Percentiles rank a stretch among this genome's conserved stretches.
Evolutionary conservation across 1,140 invertebrate species (phyloP).

Genomic region (Ceratitis capitata): DNA sequence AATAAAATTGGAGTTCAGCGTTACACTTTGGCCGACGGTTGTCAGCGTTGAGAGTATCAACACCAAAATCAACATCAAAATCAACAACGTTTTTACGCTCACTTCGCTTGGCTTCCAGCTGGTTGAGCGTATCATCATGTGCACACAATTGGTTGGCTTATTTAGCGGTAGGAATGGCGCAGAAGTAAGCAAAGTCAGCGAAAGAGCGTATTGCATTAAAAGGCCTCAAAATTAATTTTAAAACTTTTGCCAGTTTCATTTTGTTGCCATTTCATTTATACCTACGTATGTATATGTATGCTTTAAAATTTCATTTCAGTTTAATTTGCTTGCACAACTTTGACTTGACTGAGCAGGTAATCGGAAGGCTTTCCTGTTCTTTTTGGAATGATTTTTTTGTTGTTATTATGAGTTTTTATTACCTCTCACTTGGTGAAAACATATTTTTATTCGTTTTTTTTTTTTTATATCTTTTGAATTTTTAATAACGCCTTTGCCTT

Average conservation of each 20-base stretch:
- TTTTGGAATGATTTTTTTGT: neutral
- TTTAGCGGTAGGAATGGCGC: neutral
- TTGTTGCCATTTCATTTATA: neutral
- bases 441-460: neutral
- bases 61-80: neutral
- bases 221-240: neutral
- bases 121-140: neutral
- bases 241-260: neutral
- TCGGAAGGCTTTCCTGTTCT: neutral
- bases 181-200: too few species aligned
- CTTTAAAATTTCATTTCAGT: neutral
- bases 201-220: neutral
- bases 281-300: neutral
- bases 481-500: neutral
- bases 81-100: neutral
- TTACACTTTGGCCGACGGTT: neutral
- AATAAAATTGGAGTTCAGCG: neutral
- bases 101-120: neutral
- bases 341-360: neutral
- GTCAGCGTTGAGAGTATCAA: neutral
- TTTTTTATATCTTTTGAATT: neutral
- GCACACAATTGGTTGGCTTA: neutral
- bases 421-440: neutral
- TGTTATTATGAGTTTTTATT: neutral
- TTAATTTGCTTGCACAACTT: neutral